These are phyloP conservation scores for Papilio polyxenes DNA, from an alignment of 1,140 invertebrate species.

Conservation along the genomic window DNA sequence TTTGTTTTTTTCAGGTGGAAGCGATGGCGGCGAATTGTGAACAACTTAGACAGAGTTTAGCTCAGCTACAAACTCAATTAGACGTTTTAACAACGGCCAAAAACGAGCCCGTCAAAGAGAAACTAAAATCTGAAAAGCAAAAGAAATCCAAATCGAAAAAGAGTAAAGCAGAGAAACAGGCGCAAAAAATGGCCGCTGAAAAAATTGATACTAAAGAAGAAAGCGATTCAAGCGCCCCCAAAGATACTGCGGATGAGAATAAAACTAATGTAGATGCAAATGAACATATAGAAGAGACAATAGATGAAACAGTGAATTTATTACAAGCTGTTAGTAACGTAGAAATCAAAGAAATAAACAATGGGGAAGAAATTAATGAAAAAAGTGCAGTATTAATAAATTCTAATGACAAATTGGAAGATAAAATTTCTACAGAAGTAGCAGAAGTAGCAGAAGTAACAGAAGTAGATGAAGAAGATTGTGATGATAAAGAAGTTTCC, in stretches of 20 bases:
- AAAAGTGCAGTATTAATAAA: slow-evolving; percentile 29
- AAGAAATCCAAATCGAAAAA: slow-evolving; percentile 74
- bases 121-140: slow-evolving; percentile 64
- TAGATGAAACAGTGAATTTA: slow-evolving; percentile 64
- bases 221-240: slow-evolving; percentile 44
- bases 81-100: slow-evolving; percentile 72
- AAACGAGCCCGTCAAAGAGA: slow-evolving; percentile 55
- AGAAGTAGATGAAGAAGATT: slow-evolving; percentile 27
- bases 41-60: slow-evolving; percentile 82
- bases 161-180: slow-evolving; percentile 61
- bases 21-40: slow-evolving; percentile 82
- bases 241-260: slow-evolving; percentile 33
- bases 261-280: slow-evolving; percentile 35
- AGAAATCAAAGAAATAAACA: slow-evolving; percentile 45
- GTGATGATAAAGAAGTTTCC: slow-evolving; percentile 10
- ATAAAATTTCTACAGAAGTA: too few species aligned
- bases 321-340: slow-evolving; percentile 65
- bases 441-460: not conserved
- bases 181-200: slow-evolving; percentile 49
- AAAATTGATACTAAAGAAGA: slow-evolving; percentile 54
- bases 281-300: slow-evolving; percentile 54
- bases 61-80: slow-evolving; percentile 81
- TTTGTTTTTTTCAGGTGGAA: slow-evolving; percentile 74
- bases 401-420: not conserved
- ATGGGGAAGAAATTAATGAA: not conserved